Evolutionary conservation across 2,888 invertebrate genomes (phyloP).

Genomic region (Keiferia lycopersicella): DNA sequence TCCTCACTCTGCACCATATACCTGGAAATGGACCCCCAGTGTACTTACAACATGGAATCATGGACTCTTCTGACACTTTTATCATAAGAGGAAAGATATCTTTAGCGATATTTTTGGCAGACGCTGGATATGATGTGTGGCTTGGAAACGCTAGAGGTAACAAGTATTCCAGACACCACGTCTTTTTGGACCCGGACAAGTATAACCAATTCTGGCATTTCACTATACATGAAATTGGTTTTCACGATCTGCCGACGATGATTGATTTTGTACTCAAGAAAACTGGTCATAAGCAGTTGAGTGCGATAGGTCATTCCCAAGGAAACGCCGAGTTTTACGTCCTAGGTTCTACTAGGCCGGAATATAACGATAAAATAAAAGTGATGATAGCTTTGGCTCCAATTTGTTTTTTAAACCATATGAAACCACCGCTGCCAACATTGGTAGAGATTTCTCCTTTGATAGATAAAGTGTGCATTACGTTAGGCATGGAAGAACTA

Average conservation of each 20-base stretch:
- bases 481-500: neutral
- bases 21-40: slow-evolving; percentile 52
- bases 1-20: slow-evolving; percentile 55
- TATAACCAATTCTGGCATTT: slow-evolving; percentile 39
- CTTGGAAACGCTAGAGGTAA: slow-evolving; percentile 87
- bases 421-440: neutral
- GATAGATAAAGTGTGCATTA: neutral
- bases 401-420: neutral
- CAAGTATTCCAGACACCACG: slow-evolving; percentile 62
- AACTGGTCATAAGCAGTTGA: slow-evolving; percentile 33
- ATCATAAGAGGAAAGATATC: slow-evolving; percentile 47
- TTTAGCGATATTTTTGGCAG: slow-evolving; percentile 81
- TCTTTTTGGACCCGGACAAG: slow-evolving; percentile 29
- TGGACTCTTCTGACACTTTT: slow-evolving; percentile 54
- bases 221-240: slow-evolving; percentile 40
- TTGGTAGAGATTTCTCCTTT: neutral
- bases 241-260: slow-evolving; percentile 33
- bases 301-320: slow-evolving; percentile 42
- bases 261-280: slow-evolving; percentile 35
- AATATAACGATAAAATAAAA: slow-evolving; percentile 40
- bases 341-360: slow-evolving; percentile 32
- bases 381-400: slow-evolving; percentile 53
- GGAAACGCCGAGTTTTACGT: slow-evolving; percentile 36
- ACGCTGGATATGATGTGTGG: slow-evolving; percentile 85
- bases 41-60: slow-evolving; percentile 64